Conservation (phyloP, 2,113 vertebrate species). For the Mus spicilegus region DNA sequence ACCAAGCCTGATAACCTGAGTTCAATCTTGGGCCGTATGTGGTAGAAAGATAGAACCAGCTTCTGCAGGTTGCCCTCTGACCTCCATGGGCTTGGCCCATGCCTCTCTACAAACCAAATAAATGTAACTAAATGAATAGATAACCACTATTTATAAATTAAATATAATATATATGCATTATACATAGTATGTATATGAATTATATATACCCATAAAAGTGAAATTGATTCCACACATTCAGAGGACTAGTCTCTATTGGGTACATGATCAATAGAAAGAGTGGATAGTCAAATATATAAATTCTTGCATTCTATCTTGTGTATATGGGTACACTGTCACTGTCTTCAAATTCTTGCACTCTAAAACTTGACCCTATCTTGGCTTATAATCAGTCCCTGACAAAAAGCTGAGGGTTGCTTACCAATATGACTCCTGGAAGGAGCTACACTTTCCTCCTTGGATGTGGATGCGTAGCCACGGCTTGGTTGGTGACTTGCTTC, state of each 20-base stretch:
- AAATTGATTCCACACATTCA: neutral
- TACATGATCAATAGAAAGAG: neutral
- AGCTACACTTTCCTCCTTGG: neutral
- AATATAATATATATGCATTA: neutral
- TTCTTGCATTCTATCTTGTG: neutral
- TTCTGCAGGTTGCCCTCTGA: neutral
- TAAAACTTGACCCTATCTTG: neutral
- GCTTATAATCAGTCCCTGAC: neutral
- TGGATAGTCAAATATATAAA: neutral
- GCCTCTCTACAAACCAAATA: neutral
- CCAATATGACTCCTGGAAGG: neutral
- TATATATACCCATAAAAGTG: neutral
- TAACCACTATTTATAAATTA: neutral
- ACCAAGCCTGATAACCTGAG: neutral
- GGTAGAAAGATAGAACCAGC: neutral
- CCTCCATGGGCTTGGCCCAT: neutral
- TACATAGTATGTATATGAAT: neutral
- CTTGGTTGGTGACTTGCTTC: neutral
- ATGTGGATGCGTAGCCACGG: neutral
- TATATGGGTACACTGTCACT: too few relatives aligned
- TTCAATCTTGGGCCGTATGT: neutral
- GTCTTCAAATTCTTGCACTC: neutral
- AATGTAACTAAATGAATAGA: neutral
- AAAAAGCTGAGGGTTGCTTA: neutral
- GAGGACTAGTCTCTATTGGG: conserved; percentile 1